Base-by-base conservation (phyloP, 2,888 invertebrate species). In the Athalia cordata region DNA sequence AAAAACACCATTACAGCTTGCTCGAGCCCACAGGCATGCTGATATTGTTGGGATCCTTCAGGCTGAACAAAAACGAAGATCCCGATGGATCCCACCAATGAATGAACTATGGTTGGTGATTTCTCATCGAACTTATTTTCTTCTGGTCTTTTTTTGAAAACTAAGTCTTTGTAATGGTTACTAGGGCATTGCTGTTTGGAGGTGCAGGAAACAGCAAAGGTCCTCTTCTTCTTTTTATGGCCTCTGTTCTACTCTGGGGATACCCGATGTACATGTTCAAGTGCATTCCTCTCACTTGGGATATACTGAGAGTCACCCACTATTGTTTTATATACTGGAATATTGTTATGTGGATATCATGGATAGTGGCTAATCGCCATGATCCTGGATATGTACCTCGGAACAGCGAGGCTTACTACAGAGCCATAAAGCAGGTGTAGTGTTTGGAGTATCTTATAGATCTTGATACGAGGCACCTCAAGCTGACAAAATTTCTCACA, bases 181-280 rank as follows among this genome's bases (percentile, higher is more conserved):
- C 50, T 86, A 93, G 93, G 97, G 95, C 96, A 55, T 91, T 97
- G 85, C 91, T 97, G 47, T 98, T 97, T 88, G 98, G 97, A 4
- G 96, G 96, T 72, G 96, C 97, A 9, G 97, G 97, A 0, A 96
- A 97, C 87, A 96, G 96, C 0, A 98, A 97, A 90, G 96, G 96
- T 13, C 97, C 98, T 0, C 90, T 98, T 29, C 90, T 97, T 49
- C 93, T 98, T 86, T 97, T 98, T 87, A 92, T 98, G 85, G 93
- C 96, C 79, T 97, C 96, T 0, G 95, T 97, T 8, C 91, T 97
- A 5, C 91, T 97, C 45, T 98, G 97, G 97, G 97, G 96, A 7
- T 98, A 98, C 89, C 98, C 98, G 0, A 97, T 98, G 96, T 98
- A 98, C 87, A 92, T 97, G 85, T 94, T 97, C 80, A 93, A 96